Conservation (phyloP, 2,888 invertebrate species). For the Liodrosophila aerea region DNA sequence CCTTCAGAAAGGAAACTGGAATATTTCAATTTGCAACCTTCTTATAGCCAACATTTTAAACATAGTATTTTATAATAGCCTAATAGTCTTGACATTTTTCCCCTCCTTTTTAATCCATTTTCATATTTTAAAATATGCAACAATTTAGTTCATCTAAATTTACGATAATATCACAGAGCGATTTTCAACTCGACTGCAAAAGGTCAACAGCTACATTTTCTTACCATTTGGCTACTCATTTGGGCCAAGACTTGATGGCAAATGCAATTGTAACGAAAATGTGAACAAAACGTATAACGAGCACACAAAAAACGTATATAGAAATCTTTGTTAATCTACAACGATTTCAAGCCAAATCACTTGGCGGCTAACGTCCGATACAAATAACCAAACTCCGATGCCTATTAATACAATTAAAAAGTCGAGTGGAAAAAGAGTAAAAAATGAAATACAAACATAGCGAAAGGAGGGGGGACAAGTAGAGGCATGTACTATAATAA, state of each 20-base stretch:
- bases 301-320: background rate
- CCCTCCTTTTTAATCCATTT: no score
- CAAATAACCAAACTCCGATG: constrained; percentile 35
- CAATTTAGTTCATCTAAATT: no score
- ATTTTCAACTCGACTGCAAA: constrained; percentile 11
- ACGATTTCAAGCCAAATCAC: constrained; percentile 69
- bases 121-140: no score
- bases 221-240: constrained; percentile 9
- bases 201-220: constrained; percentile 11
- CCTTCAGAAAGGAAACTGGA: no score
- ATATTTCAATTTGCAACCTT: no score
- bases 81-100: no score
- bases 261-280: constrained; percentile 25
- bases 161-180: no score
- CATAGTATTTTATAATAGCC: no score
- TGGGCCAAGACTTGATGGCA: constrained; percentile 5
- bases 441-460: constrained; percentile 24
- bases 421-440: constrained; percentile 21
- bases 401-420: constrained; percentile 66
- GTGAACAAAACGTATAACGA: constrained; percentile 11
- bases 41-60: no score
- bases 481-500: constrained; percentile 68
- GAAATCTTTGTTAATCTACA: constrained; percentile 29
- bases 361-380: constrained; percentile 42
- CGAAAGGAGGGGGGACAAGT: constrained; percentile 47